Conservation (phyloP, 1,140 invertebrate genomes). For the Drosophila jambulina region DNA sequence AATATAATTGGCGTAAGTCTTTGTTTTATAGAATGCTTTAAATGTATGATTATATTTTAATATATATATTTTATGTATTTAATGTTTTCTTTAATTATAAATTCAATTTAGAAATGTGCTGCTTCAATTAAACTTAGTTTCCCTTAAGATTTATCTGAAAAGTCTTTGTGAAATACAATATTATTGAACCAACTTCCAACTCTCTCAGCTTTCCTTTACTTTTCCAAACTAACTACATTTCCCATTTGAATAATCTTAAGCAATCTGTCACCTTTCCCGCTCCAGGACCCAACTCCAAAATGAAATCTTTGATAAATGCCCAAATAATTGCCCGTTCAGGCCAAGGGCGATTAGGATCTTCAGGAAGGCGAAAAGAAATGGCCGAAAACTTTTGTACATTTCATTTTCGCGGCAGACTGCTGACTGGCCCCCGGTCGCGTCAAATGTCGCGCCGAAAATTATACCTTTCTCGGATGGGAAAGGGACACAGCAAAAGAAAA, state of each 20-base stretch:
- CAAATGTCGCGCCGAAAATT: conserved; percentile 83
- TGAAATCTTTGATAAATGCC: conserved; percentile 48
- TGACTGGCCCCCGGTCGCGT: conserved; percentile 59
- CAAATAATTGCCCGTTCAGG: conserved; percentile 56
- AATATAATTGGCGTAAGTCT: no score
- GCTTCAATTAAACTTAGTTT: conserved; percentile 2
- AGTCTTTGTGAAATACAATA: background rate
- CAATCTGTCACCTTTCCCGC: conserved; percentile 32
- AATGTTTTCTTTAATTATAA: background rate
- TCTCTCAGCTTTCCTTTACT: background rate
- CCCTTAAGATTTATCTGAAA: background rate
- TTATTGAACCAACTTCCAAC: background rate
- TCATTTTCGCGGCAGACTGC: conserved; percentile 25
- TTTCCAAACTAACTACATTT: conserved; percentile 1
- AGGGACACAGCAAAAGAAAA: conserved; percentile 2
- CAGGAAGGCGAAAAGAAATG: conserved; percentile 18
- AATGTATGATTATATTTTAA: background rate
- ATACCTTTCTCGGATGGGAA: conserved; percentile 55
- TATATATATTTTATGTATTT: background rate
- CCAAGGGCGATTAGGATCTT: conserved; percentile 46
- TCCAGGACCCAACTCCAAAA: conserved; percentile 13
- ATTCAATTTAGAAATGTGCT: background rate
- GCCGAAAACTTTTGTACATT: conserved; percentile 31
- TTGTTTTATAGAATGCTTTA: background rate
- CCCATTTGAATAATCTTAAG: conserved; percentile 17